Base-by-base conservation (phyloP, 30 jellyfish, hydroid and myxozoan genomes). In the Aurelia sp. region DNA sequence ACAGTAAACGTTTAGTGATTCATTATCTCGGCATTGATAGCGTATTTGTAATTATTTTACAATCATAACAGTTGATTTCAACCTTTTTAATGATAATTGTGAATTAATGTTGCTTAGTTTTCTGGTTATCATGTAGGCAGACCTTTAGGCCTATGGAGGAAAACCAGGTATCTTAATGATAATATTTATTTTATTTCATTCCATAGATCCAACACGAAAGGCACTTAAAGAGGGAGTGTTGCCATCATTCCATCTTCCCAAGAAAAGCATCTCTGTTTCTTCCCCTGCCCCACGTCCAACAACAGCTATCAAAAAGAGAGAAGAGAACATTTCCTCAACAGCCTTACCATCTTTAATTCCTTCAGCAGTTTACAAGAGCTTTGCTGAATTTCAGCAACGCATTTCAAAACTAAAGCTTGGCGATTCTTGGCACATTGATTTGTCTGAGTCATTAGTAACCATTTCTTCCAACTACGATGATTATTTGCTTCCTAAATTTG, bases 241-340 rank as follows among this genome's bases (percentile, higher is more conserved):
- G 33, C 33, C 33, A 27, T 27, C 33, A 2, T 27, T 27, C 2
- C 33, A 27, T 27, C 33, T 27, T 27, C 33, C 33, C 33, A 27
- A 27, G 33, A 74, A 74, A 22, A 74, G 85, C 59, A 50, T 74
- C 22, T 17, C 19, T 30, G 60, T 68, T 68, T 35, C 80, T 48
- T 33, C 76, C 85, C 85, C 85, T 74, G 17, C 85, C 72, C 85
- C 85, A 74, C 85, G 72, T 55, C n/a, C 85, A 35, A 74, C 85
- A 74, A n/a, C 88, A 20, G 80, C 80, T 20, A 76, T 76, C 61
- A 13, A 76, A 81, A 58, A 76, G 41, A 76, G 79, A 74, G 76
- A 18, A 55, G 85, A 74, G 50, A 50, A 48, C 72, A 55, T 50
- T 33, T 41, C 77, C 20, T 74, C 77, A 9, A 18, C 17, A 74